Evolutionary conservation across 2,888 invertebrate genomes (phyloP).

Genomic region (Ferrisia virgata): DNA sequence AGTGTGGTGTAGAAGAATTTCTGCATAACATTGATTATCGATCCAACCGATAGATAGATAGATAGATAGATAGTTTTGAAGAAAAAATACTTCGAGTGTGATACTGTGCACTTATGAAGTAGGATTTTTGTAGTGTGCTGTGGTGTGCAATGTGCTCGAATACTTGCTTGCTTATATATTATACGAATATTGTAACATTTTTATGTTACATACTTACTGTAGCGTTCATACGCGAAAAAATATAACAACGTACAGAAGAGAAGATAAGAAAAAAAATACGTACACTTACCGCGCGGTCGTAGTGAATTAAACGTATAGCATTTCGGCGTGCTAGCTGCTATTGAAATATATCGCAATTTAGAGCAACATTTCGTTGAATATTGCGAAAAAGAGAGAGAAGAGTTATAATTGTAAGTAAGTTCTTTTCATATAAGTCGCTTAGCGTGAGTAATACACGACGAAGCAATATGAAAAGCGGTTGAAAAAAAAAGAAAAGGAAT

Average conservation of each 20-base stretch:
- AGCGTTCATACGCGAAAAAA: neutral
- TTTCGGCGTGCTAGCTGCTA: neutral
- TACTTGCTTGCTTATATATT: no score
- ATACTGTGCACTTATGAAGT: no score
- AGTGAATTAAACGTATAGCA: neutral
- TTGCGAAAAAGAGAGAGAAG: neutral
- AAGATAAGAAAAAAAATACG: neutral
- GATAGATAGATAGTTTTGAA: no score
- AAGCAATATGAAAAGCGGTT: neutral
- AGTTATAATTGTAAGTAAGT: constrained; percentile 12
- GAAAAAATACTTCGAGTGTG: no score
- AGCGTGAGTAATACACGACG: neutral
- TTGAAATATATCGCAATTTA: constrained; percentile 6
- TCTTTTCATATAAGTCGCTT: constrained; percentile 24
- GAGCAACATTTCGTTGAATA: constrained; percentile 7
- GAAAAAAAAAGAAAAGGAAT: no score
- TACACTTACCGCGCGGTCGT: neutral
- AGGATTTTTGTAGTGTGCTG: no score
- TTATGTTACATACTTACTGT: no score
- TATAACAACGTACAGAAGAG: neutral
- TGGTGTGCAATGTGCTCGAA: neutral
- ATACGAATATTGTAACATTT: no score
- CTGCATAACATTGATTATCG: no score
- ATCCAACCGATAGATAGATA: no score
- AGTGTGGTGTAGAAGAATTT: no score